phyloP scores from a whole-genome alignment of 2,113 vertebrate species.

The Microtus montanus region DNA sequence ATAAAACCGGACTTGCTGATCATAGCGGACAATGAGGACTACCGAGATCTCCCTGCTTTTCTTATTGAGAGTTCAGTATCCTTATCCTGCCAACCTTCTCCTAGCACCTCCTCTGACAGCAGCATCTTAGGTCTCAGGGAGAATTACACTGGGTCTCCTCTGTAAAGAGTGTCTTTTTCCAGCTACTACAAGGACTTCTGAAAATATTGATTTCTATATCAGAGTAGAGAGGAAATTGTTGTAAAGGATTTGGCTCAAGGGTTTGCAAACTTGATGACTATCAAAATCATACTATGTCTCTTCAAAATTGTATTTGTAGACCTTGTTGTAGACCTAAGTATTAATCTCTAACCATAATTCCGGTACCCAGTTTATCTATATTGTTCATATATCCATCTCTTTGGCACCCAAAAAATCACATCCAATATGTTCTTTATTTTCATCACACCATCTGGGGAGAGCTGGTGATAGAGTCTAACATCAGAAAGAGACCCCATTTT shows the following conservation, averaged over 20 bases:
- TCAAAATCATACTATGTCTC: background rate
- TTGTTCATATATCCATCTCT: background rate
- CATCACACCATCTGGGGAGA: background rate
- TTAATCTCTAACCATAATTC: background rate
- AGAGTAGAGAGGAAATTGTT: background rate
- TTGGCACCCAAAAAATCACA: background rate
- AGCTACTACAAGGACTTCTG: background rate
- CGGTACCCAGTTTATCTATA: background rate
- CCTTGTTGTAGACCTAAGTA: background rate
- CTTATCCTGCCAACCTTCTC: background rate
- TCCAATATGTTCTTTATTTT: background rate
- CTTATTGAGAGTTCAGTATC: background rate
- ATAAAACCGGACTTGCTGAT: no score
- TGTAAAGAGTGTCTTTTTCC: no score
- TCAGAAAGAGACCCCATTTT: background rate
- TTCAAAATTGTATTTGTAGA: background rate
- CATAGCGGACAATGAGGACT: no score
- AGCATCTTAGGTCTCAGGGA: background rate
- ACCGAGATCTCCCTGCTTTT: background rate
- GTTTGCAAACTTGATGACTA: background rate
- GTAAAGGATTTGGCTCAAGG: background rate
- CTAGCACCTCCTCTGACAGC: background rate
- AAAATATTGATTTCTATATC: slow-evolving; percentile 14
- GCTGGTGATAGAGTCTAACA: background rate
- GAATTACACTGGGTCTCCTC: background rate